phyloP scores from a whole-genome alignment of 1,140 invertebrate species.

The Lutraria rhynchaena region DNA sequence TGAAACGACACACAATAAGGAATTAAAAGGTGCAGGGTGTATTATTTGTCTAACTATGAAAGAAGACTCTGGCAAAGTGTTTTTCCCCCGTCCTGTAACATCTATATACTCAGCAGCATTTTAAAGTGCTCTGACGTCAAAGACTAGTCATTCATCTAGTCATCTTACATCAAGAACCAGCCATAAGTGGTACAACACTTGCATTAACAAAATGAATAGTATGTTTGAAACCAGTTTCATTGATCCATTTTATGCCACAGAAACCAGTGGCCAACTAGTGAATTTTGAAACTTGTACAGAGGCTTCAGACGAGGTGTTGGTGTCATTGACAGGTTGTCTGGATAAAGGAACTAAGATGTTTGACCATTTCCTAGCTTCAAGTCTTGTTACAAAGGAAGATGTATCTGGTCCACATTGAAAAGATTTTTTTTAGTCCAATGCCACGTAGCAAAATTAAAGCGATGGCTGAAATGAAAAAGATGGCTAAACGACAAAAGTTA shows the following conservation, averaged over 20 bases:
- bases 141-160: too few relatives aligned
- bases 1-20: slow-evolving; percentile 37
- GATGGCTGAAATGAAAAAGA: neutral
- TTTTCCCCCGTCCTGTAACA: slow-evolving; percentile 31
- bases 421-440: slow-evolving; percentile 1
- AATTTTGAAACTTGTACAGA: neutral
- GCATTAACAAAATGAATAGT: too few relatives aligned
- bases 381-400: neutral
- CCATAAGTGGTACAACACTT: too few relatives aligned
- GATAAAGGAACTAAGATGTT: neutral
- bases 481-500: too few relatives aligned
- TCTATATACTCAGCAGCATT: slow-evolving; percentile 20
- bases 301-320: neutral
- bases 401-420: neutral
- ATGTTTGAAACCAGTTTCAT: slow-evolving; percentile 6
- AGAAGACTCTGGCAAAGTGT: slow-evolving; percentile 19
- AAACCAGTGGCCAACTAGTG: slow-evolving; percentile 4
- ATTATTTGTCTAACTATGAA: slow-evolving; percentile 40
- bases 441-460: slow-evolving; percentile 1
- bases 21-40: slow-evolving; percentile 33
- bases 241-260: slow-evolving; percentile 8
- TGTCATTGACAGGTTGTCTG: neutral
- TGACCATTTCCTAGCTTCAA: neutral
- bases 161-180: too few relatives aligned
- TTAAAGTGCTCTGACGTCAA: too few relatives aligned